Evolutionary conservation across 2,888 invertebrate genomes (phyloP).

Genomic region (Drosophila gaucha): DNA sequence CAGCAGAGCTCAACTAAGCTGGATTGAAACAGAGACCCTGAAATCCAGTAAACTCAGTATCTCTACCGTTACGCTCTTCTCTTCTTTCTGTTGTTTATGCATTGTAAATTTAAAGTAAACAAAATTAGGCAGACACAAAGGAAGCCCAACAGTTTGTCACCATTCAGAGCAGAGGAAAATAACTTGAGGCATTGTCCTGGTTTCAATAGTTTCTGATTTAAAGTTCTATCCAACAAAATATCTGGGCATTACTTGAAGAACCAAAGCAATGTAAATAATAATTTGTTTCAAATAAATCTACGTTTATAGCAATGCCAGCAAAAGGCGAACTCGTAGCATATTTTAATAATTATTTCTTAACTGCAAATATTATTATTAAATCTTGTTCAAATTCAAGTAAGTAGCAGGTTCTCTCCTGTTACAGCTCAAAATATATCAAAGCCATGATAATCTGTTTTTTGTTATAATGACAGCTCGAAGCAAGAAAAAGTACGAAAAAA

Average conservation of each 20-base stretch:
- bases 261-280: conserved; percentile 19
- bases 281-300: not conserved
- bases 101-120: conserved; percentile 72
- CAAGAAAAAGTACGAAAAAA: too few species aligned
- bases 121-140: conserved; percentile 23
- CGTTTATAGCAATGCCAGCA: too few species aligned
- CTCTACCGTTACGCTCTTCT: not conserved
- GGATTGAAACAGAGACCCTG: not conserved
- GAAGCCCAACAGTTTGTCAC: conserved; percentile 29
- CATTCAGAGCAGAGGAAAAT: conserved; percentile 39
- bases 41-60: conserved; percentile 4
- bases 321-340: too few species aligned
- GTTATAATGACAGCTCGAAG: too few species aligned
- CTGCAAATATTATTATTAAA: too few species aligned
- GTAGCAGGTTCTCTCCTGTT: too few species aligned
- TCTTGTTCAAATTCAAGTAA: too few species aligned
- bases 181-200: conserved; percentile 27
- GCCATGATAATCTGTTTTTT: too few species aligned
- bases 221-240: conserved; percentile 22
- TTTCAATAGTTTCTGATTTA: conserved; percentile 48
- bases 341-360: too few species aligned
- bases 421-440: too few species aligned
- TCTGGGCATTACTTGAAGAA: conserved; percentile 13
- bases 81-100: conserved; percentile 36
- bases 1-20: conserved; percentile 15